phyloP scores from a whole-genome alignment of 2,797 vertebrate genomes.

The Tragelaphus eurycerus region DNA sequence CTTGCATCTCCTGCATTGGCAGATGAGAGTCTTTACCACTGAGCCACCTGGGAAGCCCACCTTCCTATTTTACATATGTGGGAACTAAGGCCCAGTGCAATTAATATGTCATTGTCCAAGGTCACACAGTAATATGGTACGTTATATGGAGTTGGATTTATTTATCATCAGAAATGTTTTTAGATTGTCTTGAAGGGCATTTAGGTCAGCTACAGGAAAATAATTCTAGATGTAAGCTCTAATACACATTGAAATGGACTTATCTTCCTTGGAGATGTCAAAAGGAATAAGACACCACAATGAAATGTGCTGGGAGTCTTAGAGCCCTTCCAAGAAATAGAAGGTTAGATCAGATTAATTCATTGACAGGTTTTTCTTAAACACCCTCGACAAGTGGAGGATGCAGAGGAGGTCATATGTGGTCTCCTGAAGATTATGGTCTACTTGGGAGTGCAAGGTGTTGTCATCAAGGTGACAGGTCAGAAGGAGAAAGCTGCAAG shows the following conservation, averaged over 20 bases:
- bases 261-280: neutral
- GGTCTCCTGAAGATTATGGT: neutral
- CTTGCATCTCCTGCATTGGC: neutral
- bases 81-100: neutral
- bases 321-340: neutral
- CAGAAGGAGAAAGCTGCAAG: neutral
- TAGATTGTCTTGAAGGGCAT: neutral
- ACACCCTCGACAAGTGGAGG: neutral
- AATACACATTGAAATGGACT: neutral
- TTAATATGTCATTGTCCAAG: neutral
- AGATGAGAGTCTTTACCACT: neutral
- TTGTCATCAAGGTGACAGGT: neutral
- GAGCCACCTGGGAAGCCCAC: neutral
- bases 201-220: neutral
- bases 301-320: neutral
- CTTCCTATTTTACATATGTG: neutral
- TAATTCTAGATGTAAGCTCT: constrained; percentile 6
- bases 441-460: neutral
- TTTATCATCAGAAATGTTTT: neutral
- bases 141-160: neutral
- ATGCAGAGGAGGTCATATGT: neutral
- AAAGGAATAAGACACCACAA: constrained; percentile 2
- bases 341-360: neutral
- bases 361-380: constrained; percentile 5
- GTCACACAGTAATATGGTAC: neutral